Evolutionary conservation across 2,113 vertebrate species (phyloP).

Genomic region (Pluvianellus socialis): DNA sequence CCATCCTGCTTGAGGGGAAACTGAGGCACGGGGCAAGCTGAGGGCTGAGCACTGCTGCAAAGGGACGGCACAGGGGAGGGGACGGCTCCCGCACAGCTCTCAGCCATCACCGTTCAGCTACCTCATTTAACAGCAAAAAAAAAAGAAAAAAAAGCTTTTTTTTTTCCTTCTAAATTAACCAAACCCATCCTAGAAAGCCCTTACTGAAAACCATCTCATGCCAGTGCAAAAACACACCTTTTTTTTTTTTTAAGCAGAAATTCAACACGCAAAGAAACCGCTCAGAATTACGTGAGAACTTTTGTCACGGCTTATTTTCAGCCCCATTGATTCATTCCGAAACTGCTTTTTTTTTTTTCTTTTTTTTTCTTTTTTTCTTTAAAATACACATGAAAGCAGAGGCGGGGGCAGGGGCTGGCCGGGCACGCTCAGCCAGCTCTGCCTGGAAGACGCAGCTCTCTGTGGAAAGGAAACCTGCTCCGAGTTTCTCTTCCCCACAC

Average conservation of each 20-base stretch:
- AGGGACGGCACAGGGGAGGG: background rate
- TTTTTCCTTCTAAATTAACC: background rate
- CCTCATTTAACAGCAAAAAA: background rate
- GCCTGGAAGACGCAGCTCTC: background rate
- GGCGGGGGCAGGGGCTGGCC: background rate
- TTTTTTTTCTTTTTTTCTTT: background rate
- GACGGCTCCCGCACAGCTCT: background rate
- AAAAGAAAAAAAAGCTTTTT: background rate
- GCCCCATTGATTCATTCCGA: constrained; percentile 45
- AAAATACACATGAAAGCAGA: background rate
- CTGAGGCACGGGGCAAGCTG: background rate
- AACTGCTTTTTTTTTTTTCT: background rate
- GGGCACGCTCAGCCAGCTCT: background rate
- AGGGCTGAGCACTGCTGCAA: background rate
- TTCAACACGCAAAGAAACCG: constrained; percentile 9
- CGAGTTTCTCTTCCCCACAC: background rate
- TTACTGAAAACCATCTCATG: background rate
- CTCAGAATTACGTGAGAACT: background rate
- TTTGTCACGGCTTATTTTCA: constrained; percentile 39
- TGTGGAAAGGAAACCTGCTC: constrained; percentile 3
- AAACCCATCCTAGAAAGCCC: background rate
- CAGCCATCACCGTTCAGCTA: background rate
- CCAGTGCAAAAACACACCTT: background rate
- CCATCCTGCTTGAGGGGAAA: background rate
- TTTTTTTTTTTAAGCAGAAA: background rate